Evolutionary conservation across 2,113 vertebrate genomes (phyloP).

Genomic region (Chelonoidis abingdonii): DNA sequence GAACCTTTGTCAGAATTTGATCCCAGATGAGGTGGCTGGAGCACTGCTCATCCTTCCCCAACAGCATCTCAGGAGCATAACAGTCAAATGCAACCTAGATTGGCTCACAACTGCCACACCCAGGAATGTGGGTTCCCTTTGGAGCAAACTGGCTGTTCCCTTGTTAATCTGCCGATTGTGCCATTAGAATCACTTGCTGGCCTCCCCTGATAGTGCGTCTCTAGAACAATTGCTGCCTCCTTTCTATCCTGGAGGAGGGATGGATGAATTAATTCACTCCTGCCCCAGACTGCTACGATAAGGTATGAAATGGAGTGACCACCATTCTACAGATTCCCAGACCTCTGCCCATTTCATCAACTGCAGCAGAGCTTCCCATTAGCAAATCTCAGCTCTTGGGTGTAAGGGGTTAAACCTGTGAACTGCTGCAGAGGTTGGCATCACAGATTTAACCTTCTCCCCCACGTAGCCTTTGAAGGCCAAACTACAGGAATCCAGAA

Average conservation of each 20-base stretch:
- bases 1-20: fast-evolving
- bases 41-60: not conserved
- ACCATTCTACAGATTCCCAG: not conserved
- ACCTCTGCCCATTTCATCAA: not conserved
- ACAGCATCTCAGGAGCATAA: not conserved
- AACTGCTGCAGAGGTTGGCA: not conserved
- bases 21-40: not conserved
- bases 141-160: not conserved
- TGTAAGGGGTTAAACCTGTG: not conserved
- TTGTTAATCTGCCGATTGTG: not conserved
- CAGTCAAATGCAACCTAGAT: not conserved
- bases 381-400: not conserved
- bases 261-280: not conserved
- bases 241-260: not conserved
- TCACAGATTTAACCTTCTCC: not conserved
- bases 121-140: not conserved
- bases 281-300: not conserved
- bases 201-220: too few relatives aligned
- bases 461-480: not conserved
- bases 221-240: not conserved
- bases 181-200: not conserved
- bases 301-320: not conserved
- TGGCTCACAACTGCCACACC: not conserved
- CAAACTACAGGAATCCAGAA: not conserved
- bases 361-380: not conserved